Evolutionary conservation across 1,140 invertebrate species (phyloP), one percentile per base, ranked within the genome.

Genomic region (Drosophila setifemur): DNA sequence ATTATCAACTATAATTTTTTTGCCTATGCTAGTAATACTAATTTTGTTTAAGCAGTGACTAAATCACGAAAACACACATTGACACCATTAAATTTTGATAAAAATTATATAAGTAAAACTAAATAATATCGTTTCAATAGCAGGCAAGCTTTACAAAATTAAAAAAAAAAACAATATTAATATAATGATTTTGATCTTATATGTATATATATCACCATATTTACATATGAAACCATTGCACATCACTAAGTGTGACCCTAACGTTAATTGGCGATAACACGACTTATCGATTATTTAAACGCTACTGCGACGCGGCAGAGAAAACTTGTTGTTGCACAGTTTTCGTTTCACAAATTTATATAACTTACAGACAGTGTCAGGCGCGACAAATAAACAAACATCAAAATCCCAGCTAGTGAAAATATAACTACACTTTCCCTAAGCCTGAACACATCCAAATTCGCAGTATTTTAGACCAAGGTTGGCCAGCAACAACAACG

Each of bases 301-400:
- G 26, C 26, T 4, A 4, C 37, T 7, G 26, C 26, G 14, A 35
- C 18, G 6, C 47, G 12, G 28, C 33, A 26, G 4, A 25, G 29
- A 12, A 54, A 44, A 31, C 19, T 26, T 14, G 26, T 16, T 55
- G 44, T 45, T 49, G 54, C 45, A 14, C 4, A 26, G 4, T 23
- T 53, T 31, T 63, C 26, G 31, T 63, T 50, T 35, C 37, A 25
- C 55, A 18, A 48, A 8, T 67, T 67, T 67, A 67, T 67, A 53
- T 67, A 67, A 67, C 54, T 58, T 58, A 28, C 23, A 11, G 33
- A 42, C 2, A 49, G 33, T 39, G 35, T 40, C 31, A 14, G 18
- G 12, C 16, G 18, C 40, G 28, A 64, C 61, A 67, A 28, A 50
- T 67, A 39, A 67, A 67, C 60, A 67, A 42, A 44, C 18, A 9